Conservation (phyloP, 2,797 vertebrate species). For the Pelodytes ibericus region DNA sequence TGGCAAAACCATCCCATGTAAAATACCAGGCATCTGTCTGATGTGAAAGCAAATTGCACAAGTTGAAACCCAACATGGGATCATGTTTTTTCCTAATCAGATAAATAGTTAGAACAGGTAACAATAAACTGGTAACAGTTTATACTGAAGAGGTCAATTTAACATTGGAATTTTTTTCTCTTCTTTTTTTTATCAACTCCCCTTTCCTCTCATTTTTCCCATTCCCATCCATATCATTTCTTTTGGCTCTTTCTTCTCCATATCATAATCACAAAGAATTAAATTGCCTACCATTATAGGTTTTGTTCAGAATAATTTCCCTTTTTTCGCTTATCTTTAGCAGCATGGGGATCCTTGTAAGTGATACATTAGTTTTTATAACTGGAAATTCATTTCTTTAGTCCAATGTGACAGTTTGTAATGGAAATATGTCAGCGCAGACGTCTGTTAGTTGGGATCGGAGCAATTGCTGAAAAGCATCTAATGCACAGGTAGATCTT, state of each 20-base stretch:
- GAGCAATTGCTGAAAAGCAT: conserved; percentile 2
- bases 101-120: too few relatives aligned
- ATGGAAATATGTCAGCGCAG: background rate
- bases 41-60: too few relatives aligned
- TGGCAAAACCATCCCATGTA: too few relatives aligned
- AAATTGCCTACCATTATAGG: background rate
- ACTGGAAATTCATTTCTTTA: conserved; percentile 36
- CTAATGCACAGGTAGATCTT: conserved; percentile 5
- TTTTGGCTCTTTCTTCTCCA: too few relatives aligned
- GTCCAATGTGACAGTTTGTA: conserved; percentile 27
- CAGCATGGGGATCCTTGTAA: background rate
- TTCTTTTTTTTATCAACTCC: too few relatives aligned
- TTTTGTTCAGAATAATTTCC: background rate
- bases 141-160: too few relatives aligned
- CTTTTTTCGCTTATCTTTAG: background rate
- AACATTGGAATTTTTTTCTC: too few relatives aligned
- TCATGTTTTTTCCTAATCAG: too few relatives aligned
- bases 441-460: background rate
- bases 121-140: too few relatives aligned
- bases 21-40: too few relatives aligned
- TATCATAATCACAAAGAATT: too few relatives aligned
- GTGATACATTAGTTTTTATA: background rate
- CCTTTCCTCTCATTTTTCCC: background rate
- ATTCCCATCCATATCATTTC: background rate
- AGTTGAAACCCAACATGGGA: too few relatives aligned